Conservation (phyloP, 2,113 vertebrate genomes). For the Xiphorhynchus elegans region DNA sequence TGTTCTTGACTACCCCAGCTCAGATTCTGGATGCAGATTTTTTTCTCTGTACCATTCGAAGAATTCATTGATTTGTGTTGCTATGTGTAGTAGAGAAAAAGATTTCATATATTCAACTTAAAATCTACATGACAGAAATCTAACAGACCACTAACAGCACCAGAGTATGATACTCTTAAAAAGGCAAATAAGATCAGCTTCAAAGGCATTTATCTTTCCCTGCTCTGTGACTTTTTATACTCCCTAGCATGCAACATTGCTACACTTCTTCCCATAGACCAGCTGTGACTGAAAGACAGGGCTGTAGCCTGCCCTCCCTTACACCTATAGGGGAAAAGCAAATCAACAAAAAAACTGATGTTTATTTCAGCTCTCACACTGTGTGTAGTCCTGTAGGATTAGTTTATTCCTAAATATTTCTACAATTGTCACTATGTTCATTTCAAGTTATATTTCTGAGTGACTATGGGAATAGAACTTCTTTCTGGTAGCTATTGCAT, state of each 20-base stretch:
- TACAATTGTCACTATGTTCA: not conserved
- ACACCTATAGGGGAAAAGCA: not conserved
- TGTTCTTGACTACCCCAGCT: not conserved
- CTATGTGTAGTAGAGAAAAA: not conserved
- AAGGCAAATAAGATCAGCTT: not conserved
- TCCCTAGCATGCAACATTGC: not conserved
- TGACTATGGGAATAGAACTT: not conserved
- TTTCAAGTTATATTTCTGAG: not conserved
- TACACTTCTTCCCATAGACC: not conserved
- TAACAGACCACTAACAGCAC: not conserved
- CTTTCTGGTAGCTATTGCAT: not conserved
- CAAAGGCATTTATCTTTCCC: not conserved
- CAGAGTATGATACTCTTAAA: not conserved
- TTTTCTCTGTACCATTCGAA: not conserved
- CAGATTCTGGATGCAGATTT: not conserved
- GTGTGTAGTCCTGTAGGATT: not conserved
- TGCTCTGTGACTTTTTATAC: not conserved
- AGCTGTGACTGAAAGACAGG: not conserved
- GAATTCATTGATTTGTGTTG: not conserved
- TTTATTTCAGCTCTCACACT: not conserved
- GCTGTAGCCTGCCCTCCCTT: not conserved
- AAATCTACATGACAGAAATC: not conserved
- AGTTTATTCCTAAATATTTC: not conserved
- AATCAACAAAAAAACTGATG: not conserved
- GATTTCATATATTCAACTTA: not conserved